phyloP scores from a whole-genome alignment of 2,888 invertebrate genomes.

The Macrostomum cliftonense region DNA sequence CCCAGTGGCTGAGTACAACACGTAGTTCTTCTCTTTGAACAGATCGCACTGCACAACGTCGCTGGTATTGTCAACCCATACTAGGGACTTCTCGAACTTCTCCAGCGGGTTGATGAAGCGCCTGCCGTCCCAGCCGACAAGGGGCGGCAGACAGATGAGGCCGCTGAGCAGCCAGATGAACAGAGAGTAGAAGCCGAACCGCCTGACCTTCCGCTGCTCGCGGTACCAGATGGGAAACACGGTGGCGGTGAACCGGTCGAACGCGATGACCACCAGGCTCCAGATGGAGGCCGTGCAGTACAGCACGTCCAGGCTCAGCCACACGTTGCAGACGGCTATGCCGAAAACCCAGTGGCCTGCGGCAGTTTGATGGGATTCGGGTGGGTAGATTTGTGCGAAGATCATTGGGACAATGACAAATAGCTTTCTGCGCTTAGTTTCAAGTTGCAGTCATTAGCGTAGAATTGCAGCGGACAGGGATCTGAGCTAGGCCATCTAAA shows the following conservation, averaged over 20 bases:
- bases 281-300: constrained; percentile 38
- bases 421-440: too few relatives aligned
- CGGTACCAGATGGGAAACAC: constrained; percentile 37
- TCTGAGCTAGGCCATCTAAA: too few relatives aligned
- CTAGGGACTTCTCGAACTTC: constrained; percentile 4
- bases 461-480: too few relatives aligned
- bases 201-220: constrained; percentile 26
- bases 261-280: constrained; percentile 35
- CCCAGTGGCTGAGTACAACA: constrained; percentile 34
- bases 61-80: constrained; percentile 13
- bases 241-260: constrained; percentile 36
- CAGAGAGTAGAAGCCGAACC: constrained; percentile 25
- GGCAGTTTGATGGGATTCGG: too few relatives aligned
- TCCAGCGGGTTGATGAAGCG: background rate
- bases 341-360: constrained; percentile 35
- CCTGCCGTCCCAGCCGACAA: constrained; percentile 23
- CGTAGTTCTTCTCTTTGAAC: constrained; percentile 30
- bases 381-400: too few relatives aligned
- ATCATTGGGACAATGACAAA: too few relatives aligned
- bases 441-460: too few relatives aligned
- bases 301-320: constrained; percentile 33
- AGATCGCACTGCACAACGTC: constrained; percentile 27
- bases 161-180: constrained; percentile 36
- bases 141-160: constrained; percentile 31
- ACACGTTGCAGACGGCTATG: constrained; percentile 25